A percentile compares a stretch with the other conserved stretches of the same genome.
phyloP scores from a whole-genome alignment of 2,888 invertebrate genomes.

The Apotomis betuletana region DNA sequence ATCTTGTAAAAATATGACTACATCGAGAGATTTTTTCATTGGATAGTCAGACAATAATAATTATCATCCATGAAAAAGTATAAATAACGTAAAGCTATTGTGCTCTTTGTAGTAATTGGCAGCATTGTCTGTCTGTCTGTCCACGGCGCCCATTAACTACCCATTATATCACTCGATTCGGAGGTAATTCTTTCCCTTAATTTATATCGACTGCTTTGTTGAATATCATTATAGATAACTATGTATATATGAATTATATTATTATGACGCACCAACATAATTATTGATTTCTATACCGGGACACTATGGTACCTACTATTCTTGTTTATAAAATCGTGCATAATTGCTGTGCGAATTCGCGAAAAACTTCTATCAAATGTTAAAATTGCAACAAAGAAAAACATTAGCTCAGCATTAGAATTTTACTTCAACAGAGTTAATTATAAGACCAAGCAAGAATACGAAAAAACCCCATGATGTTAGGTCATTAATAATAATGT shows the following conservation, averaged over 20 bases:
- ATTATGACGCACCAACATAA: conserved; percentile 42
- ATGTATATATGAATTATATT: conserved; percentile 56
- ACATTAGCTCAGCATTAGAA: no score
- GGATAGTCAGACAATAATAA: background rate
- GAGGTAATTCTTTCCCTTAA: conserved; percentile 63
- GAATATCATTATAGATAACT: conserved; percentile 54
- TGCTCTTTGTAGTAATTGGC: conserved; percentile 27
- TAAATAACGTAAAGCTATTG: conserved; percentile 24
- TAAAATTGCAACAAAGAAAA: no score
- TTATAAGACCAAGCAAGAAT: no score
- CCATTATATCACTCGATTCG: conserved; percentile 65
- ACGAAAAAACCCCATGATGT: no score
- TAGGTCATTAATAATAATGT: no score
- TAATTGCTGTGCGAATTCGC: no score
- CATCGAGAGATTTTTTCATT: background rate
- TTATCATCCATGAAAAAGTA: conserved; percentile 4
- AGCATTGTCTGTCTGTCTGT: conserved; percentile 47
- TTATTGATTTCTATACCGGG: background rate
- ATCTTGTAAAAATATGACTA: no score
- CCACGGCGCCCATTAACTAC: conserved; percentile 56
- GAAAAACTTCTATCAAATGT: no score
- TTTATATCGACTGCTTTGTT: conserved; percentile 63
- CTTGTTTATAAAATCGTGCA: no score
- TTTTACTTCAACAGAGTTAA: no score
- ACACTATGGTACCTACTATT: background rate